Base-by-base conservation (phyloP, 1,140 invertebrate species). In the Atta colombica region DNA sequence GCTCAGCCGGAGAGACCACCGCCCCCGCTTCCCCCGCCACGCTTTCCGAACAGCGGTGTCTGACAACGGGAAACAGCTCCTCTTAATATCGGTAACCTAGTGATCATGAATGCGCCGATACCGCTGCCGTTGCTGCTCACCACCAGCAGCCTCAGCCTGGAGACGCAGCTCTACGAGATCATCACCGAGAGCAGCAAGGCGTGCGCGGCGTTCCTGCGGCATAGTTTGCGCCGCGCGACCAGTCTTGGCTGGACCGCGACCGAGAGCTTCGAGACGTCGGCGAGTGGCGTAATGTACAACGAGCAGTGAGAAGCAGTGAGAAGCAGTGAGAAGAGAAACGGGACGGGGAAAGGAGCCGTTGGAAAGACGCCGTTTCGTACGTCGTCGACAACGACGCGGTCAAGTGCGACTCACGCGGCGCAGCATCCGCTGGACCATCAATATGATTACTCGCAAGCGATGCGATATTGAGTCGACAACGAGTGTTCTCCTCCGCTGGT, bases 41-140 rank as follows among this genome's bases (percentile, higher is more conserved):
- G 96, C 94, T 97, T 97, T 96, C 96, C 96, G 91, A 96, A 96
- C 94, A 96, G 96, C 95, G 96, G 96, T 95, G 96, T 97, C 95
- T 97, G 96, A 97, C 96, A 96, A 96, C 96, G 96, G 96, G 96
- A 96, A 96, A 95, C 93, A 93, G 87, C 90, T 94, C 93, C 91
- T 94, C 96, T 96, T 94, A 96, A 96, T 94, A 95, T 95, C 93
- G 92, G 92, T 91, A 95, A 93, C 87, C 91, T 95, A 90, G 93
- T 95, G 91, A 95, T 95, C 85, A 93, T 95, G 87, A 95, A 94
- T 77, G 91, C 93, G 84, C 95, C 95, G 75, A 93, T 96, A 91
- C 94, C 93, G 93, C 93, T 88, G 66, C 92, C 92, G 81, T 71
- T 92, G 88, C 89, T 93, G 58, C 87, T 93, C 80, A 90, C 88